Percentiles rank a stretch among this genome's conserved stretches.
phyloP scores from a whole-genome alignment of 2,113 vertebrate genomes.

The Pomatorhinus ruficollis region DNA sequence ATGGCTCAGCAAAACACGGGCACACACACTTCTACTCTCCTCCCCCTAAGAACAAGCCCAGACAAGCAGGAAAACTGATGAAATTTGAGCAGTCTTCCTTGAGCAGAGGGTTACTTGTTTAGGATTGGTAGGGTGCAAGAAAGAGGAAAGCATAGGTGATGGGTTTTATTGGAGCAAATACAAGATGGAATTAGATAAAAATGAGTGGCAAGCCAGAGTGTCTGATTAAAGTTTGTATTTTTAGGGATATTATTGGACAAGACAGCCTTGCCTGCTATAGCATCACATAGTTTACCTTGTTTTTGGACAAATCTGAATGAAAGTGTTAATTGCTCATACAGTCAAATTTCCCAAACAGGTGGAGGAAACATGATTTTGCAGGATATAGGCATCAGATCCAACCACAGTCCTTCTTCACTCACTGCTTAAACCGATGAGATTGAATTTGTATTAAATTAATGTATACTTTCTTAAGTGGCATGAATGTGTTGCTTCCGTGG shows the following conservation, averaged over 20 bases:
- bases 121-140: background rate
- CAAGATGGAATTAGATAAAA: background rate
- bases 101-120: background rate
- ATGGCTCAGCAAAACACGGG: rapidly evolving
- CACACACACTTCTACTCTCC: background rate
- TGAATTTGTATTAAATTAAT: background rate
- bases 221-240: background rate
- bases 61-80: background rate
- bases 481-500: background rate
- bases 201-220: background rate
- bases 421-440: background rate
- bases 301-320: background rate
- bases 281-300: background rate
- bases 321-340: background rate
- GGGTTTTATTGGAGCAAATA: background rate
- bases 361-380: background rate
- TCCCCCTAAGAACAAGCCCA: background rate
- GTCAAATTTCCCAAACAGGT: background rate
- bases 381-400: background rate
- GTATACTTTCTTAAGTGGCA: background rate
- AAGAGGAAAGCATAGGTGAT: background rate
- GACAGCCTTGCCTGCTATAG: background rate
- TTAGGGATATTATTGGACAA: background rate
- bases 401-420: background rate
- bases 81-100: background rate